Conservation (phyloP, 1,140 invertebrate species). For the Carcinoscorpius rotundicauda region DNA sequence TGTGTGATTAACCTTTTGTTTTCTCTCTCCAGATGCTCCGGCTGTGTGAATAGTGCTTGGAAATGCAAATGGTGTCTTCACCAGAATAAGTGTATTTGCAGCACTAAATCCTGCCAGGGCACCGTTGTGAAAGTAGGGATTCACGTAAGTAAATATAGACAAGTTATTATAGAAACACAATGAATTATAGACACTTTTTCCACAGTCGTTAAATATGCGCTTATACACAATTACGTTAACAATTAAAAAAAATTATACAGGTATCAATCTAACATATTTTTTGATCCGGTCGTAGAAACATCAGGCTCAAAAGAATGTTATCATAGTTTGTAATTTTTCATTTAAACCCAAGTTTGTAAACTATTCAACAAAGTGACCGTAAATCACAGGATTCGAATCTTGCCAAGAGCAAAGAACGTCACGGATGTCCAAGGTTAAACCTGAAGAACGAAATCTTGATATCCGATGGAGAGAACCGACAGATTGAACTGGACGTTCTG, state of each 20-base stretch:
- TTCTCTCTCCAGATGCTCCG: conserved; percentile 42
- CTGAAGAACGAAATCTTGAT: conserved; percentile 51
- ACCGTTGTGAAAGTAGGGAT: no score
- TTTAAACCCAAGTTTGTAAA: no score
- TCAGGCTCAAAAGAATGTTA: no score
- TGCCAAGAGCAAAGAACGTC: conserved; percentile 19
- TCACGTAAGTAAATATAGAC: no score
- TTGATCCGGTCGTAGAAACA: not conserved
- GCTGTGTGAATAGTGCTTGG: conserved; percentile 77
- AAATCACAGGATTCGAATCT: conserved; percentile 14
- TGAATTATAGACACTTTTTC: no score
- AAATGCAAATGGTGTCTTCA: conserved; percentile 91
- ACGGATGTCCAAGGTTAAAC: conserved; percentile 25
- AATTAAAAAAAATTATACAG: no score
- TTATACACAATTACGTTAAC: no score
- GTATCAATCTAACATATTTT: no score
- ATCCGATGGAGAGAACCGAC: conserved; percentile 75
- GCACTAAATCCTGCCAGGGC: conserved; percentile 35
- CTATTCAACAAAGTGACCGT: no score
- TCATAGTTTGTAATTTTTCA: no score
- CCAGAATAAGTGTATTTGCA: conserved; percentile 83
- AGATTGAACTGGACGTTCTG: conserved; percentile 74
- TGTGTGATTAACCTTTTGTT: not conserved
- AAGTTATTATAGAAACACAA: no score
- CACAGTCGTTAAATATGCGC: no score